Base-by-base conservation (phyloP, 2,888 invertebrate genomes). In the Lycocerus yunnanus region DNA sequence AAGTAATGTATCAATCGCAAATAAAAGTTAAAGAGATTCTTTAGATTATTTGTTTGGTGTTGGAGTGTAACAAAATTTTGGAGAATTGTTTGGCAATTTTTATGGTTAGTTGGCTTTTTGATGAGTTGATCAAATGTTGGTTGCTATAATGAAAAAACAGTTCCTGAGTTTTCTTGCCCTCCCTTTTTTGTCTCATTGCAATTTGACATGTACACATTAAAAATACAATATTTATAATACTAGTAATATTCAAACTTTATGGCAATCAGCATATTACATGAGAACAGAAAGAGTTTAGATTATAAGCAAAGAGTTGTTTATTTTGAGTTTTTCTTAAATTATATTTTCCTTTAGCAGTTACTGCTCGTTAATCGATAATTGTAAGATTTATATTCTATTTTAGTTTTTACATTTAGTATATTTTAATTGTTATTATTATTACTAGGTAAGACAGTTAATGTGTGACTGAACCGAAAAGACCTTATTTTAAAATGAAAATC, bases 391-490 rank as follows among this genome's bases (percentile, higher is more conserved):
- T 21, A 43, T 70, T 63, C 10, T 21, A 63, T 58, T 65, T 65
- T 65, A 58, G 63, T 60, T n/a, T 43, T 43, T 43, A 65, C 21
- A 15, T 24, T 69, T 60, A 15, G 60, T 27, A 69, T 73, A 43
- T 58, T 58, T 20, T 68, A 15, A n/a, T 27, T 27, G 27, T 27
- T 27, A 70, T 73, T 70, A 69, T 73, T 73, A 43, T 43, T 73
- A 71, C 63, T 74, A 20, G 18, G 65, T 74, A 71, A 71, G 68
- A 24, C 27, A 16, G 68, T 67, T 71, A 18, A 69, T 58, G 69
- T 21, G 69, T 70, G 74, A 74, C 71, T 68, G 68, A 67, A 66
- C 21, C 43, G 68, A 68, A 71, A 61, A 74, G 58, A 61, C 70
- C 66, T 69, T 69, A 70, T 60, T 66, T 68, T 60, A 18, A 43